Evolutionary conservation across 2,113 vertebrate genomes (phyloP).

Genomic region (Sterrhoptilus dennistouni): DNA sequence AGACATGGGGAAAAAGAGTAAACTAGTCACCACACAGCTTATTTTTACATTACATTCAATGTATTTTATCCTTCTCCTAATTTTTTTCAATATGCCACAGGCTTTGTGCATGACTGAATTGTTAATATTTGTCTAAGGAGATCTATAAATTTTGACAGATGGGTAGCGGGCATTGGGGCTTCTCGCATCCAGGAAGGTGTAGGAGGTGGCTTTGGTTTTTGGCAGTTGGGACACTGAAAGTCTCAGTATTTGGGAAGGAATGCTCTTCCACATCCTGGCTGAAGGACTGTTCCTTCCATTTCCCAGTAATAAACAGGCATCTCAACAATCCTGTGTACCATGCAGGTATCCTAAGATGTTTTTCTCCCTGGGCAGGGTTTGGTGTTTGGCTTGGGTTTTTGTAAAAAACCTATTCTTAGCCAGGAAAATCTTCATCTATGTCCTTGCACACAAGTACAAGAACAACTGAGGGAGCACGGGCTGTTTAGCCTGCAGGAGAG

Average conservation of each 20-base stretch:
- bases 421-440: background rate
- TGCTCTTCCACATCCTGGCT: background rate
- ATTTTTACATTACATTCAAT: background rate
- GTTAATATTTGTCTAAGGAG: background rate
- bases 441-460: background rate
- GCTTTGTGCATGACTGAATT: background rate
- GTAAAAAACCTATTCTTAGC: background rate
- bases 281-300: background rate
- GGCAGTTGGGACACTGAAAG: background rate
- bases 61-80: background rate
- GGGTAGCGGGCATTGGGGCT: constrained; percentile 8
- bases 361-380: background rate
- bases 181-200: constrained; percentile 23
- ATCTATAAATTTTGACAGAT: constrained; percentile 24
- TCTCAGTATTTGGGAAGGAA: background rate
- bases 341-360: background rate
- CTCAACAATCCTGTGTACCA: background rate
- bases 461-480: fast-evolving
- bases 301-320: background rate
- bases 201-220: constrained; percentile 28
- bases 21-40: background rate
- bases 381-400: background rate
- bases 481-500: background rate
- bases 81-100: background rate
- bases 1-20: background rate